A percentile compares a stretch with the other conserved stretches of the same genome.
These are phyloP conservation scores for Callopanchax toddi DNA, from an alignment of 2,113 vertebrate genomes.

Conservation along the genomic window DNA sequence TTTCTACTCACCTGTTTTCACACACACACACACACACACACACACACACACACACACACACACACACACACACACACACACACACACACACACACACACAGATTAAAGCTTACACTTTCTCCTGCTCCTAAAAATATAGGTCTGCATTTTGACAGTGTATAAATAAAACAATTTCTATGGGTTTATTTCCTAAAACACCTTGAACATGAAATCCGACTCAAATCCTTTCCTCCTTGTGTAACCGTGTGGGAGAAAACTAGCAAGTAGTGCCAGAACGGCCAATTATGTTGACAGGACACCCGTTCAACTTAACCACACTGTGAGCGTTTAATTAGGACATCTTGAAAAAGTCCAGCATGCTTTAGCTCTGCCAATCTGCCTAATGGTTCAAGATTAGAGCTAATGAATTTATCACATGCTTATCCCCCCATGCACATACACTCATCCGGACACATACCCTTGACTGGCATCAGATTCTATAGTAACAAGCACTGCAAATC, in stretches of 20 bases:
- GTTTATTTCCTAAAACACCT: no score
- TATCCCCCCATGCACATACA: conserved; percentile 16
- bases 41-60: no score
- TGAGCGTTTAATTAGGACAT: conserved; percentile 61
- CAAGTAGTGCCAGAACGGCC: conserved; percentile 38
- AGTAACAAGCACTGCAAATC: conserved; percentile 39
- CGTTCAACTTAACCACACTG: conserved; percentile 47
- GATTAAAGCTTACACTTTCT: no score
- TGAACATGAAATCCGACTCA: no score
- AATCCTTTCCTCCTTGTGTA: no score
- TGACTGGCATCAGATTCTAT: conserved; percentile 27
- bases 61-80: no score
- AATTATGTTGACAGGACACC: conserved; percentile 39
- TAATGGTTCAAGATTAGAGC: conserved; percentile 56
- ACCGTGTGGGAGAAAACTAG: conserved; percentile 31
- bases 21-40: no score
- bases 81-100: no score
- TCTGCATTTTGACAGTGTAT: no score
- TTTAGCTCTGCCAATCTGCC: conserved; percentile 50
- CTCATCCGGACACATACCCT: conserved; percentile 14
- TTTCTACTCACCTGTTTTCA: no score
- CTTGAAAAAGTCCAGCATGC: conserved; percentile 36
- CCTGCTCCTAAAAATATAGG: no score
- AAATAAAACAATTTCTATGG: no score
- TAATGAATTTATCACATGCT: conserved; percentile 53